These are phyloP conservation scores for Periparus ater DNA, from an alignment of 2,797 vertebrate species.

Conservation along the genomic window DNA sequence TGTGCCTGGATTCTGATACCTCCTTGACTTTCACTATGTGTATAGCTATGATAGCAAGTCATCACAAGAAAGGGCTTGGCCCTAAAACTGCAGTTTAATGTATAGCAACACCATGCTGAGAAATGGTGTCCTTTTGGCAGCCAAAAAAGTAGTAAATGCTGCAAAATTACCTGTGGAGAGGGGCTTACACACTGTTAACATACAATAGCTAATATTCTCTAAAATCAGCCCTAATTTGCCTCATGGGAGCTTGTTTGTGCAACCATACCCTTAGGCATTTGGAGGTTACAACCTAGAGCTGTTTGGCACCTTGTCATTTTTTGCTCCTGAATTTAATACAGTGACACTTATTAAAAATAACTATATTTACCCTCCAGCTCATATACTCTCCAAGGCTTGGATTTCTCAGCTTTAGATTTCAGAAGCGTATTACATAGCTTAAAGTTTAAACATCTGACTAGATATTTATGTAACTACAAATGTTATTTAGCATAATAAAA, in stretches of 20 bases:
- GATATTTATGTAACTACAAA: background rate
- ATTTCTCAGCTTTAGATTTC: slow-evolving; percentile 30
- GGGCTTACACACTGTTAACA: background rate
- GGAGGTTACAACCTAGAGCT: background rate
- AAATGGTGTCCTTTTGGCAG: background rate
- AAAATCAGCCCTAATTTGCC: background rate
- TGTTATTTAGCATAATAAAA: background rate
- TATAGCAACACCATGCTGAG: background rate
- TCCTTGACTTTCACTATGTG: background rate
- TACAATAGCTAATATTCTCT: background rate
- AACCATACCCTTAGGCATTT: background rate
- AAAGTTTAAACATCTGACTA: background rate
- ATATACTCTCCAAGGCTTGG: background rate
- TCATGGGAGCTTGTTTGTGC: background rate
- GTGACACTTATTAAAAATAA: slow-evolving; percentile 14
- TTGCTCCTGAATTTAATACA: background rate
- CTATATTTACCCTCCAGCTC: slow-evolving; percentile 1
- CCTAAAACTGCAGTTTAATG: background rate
- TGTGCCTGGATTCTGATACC: background rate
- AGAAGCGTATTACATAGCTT: background rate
- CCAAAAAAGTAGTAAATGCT: background rate
- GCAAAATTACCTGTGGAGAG: background rate
- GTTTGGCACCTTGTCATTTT: background rate
- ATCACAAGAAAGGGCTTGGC: background rate
- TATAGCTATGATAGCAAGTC: background rate